Percentiles rank a stretch among this genome's conserved stretches.
These are phyloP conservation scores for Phylloscopus trochiloides DNA, from an alignment of 2,113 vertebrate genomes.

Conservation along the genomic window DNA sequence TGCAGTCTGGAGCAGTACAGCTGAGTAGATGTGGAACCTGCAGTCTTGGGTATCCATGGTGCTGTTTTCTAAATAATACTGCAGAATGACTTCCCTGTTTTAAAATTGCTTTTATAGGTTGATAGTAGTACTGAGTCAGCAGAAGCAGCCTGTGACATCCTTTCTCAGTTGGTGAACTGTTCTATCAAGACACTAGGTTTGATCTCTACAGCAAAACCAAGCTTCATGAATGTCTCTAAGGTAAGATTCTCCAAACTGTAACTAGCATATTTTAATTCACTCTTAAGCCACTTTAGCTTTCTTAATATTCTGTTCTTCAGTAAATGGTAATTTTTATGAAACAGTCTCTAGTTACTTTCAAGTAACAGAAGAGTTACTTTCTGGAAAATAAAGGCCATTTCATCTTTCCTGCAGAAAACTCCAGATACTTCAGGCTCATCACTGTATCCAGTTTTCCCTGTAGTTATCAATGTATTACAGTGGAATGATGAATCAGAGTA, in stretches of 20 bases:
- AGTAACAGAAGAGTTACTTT: background rate
- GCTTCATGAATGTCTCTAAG: conserved; percentile 90
- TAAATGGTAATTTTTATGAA: background rate
- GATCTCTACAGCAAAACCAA: conserved; percentile 88
- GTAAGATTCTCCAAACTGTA: conserved; percentile 46
- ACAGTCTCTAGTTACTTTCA: background rate
- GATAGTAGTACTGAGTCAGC: conserved; percentile 89
- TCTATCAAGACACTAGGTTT: conserved; percentile 88
- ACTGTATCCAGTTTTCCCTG: background rate
- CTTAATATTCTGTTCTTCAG: background rate
- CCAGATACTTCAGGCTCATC: background rate
- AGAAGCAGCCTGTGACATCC: conserved; percentile 88
- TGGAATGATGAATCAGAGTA: background rate
- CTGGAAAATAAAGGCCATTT: background rate
- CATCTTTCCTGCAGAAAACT: background rate
- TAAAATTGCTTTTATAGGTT: conserved; percentile 73
- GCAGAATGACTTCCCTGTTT: background rate
- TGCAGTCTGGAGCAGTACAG: background rate
- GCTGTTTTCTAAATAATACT: background rate
- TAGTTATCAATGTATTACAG: background rate
- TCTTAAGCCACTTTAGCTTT: background rate
- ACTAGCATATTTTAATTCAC: background rate
- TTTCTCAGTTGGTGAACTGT: conserved; percentile 91
- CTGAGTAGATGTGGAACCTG: background rate
- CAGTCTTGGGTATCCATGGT: background rate